Conservation (phyloP, 2,113 vertebrate species). For the Alaudala cheleensis region DNA sequence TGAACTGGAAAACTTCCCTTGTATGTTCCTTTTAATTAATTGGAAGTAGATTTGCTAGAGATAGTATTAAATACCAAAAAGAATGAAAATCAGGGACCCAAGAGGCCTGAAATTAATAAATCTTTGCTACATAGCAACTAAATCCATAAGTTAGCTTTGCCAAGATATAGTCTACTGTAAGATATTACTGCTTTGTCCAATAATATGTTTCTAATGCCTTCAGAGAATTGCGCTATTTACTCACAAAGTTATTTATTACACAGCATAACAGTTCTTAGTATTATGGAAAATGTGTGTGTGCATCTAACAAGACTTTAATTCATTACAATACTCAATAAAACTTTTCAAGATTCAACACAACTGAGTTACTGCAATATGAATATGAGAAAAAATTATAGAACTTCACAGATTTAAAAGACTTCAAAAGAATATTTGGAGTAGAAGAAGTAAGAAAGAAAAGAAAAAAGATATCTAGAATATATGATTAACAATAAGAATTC, state of each 20-base stretch:
- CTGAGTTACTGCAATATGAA: neutral
- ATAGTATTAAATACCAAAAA: neutral
- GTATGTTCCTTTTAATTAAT: neutral
- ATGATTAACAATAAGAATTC: neutral
- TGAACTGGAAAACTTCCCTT: neutral
- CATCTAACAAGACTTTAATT: neutral
- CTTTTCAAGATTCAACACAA: neutral
- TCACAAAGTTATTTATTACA: neutral
- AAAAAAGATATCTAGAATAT: neutral
- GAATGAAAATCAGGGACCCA: neutral
- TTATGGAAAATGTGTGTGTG: neutral
- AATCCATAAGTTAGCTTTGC: neutral
- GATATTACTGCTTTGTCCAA: neutral
- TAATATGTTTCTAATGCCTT: neutral
- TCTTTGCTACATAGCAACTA: neutral
- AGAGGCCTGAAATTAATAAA: neutral
- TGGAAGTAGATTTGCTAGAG: neutral
- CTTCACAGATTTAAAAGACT: neutral
- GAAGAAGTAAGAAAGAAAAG: neutral
- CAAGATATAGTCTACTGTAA: neutral
- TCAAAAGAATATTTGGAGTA: neutral
- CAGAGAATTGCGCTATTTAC: neutral
- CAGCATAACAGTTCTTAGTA: neutral
- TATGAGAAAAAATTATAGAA: neutral
- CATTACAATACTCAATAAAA: neutral